Evolutionary conservation across 35 echinoderm and acorn worm species (phyloP).

Genomic region (Stichopus chloronotus): DNA sequence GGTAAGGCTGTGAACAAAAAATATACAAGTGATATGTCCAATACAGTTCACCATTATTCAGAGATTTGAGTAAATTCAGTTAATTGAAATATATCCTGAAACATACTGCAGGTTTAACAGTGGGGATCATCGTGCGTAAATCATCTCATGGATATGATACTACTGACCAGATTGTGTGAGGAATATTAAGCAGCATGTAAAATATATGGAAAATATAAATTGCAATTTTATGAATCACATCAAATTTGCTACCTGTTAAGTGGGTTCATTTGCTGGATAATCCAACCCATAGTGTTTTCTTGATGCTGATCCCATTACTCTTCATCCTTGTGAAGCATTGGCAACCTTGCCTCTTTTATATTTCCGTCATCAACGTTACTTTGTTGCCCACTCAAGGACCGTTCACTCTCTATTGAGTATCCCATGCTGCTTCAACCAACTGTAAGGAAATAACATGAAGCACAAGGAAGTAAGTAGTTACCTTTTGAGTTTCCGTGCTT

Average conservation of each 20-base stretch:
- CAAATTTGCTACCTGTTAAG: not conserved
- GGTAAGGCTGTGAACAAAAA: too few relatives aligned
- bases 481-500: conserved; percentile 13
- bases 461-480: not conserved
- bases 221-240: too few relatives aligned
- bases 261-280: not conserved
- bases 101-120: too few relatives aligned
- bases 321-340: conserved; percentile 6
- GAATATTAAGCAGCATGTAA: too few relatives aligned
- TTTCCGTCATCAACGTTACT: not conserved
- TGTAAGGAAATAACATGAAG: not conserved
- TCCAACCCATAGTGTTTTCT: conserved; percentile 20
- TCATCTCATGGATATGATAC: too few relatives aligned
- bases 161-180: too few relatives aligned
- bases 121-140: too few relatives aligned
- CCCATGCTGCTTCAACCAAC: conserved; percentile 24
- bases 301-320: not conserved
- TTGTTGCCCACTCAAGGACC: not conserved
- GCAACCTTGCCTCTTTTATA: not conserved
- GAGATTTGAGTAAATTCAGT: too few relatives aligned
- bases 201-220: too few relatives aligned
- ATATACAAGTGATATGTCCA: too few relatives aligned
- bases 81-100: too few relatives aligned
- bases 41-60: too few relatives aligned
- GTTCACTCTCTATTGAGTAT: not conserved